phyloP scores from a whole-genome alignment of 2,797 vertebrate genomes.

The Coendou prehensilis region DNA sequence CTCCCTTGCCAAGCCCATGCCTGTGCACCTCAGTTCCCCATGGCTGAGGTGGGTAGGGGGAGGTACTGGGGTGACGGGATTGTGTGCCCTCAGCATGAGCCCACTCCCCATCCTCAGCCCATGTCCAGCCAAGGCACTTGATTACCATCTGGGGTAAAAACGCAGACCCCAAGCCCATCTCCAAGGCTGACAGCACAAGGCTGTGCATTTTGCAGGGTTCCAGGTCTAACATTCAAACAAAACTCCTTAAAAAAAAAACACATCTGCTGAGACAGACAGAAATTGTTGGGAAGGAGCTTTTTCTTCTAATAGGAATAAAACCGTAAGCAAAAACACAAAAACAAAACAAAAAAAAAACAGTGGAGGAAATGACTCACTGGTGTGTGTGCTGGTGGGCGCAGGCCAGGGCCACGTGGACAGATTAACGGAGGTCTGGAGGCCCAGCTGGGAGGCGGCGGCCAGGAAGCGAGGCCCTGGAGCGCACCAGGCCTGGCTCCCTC shows the following conservation, averaged over 20 bases:
- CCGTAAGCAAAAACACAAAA: neutral
- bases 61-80: neutral
- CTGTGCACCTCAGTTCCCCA: neutral
- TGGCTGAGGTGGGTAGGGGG: rapidly evolving
- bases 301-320: conserved; percentile 45
- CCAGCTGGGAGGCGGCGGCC: neutral
- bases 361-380: conserved; percentile 60
- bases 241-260: neutral
- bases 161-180: neutral
- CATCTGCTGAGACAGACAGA: conserved; percentile 47
- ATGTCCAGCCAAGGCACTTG: neutral
- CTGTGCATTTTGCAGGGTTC: neutral
- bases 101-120: neutral
- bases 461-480: neutral
- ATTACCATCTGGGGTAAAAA: neutral
- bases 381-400: neutral
- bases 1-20: neutral
- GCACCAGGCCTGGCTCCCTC: neutral
- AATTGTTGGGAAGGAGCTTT: conserved; percentile 3
- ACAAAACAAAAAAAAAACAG: neutral
- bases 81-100: neutral
- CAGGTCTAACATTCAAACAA: conserved; percentile 21
- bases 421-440: neutral
- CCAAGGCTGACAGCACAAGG: neutral
- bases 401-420: neutral